phyloP scores from a whole-genome alignment of 92 coral and sea anemone genomes.

The Palythoa heliodiscus region DNA sequence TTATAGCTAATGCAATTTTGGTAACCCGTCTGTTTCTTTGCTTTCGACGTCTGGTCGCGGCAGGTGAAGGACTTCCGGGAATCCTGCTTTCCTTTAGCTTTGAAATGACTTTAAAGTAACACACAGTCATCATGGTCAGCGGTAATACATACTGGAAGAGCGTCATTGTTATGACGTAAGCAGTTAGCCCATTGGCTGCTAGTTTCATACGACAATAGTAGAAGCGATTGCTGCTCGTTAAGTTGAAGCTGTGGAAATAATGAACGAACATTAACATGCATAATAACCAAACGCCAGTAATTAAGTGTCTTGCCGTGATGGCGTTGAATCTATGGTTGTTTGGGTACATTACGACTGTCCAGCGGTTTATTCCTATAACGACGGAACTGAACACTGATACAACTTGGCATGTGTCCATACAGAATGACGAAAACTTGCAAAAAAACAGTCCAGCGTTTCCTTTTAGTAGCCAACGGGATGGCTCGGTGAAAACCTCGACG shows the following conservation, averaged over 20 bases:
- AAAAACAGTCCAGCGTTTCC: background rate
- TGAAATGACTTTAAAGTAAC: constrained; percentile 12
- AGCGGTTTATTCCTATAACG: constrained; percentile 21
- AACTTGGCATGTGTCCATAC: constrained; percentile 13
- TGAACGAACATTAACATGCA: constrained; percentile 17
- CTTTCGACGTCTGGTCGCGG: background rate
- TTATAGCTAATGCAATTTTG: constrained; percentile 22
- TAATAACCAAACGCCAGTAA: background rate
- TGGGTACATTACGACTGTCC: background rate
- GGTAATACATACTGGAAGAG: constrained; percentile 23
- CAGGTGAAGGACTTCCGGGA: constrained; percentile 8
- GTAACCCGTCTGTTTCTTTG: constrained; percentile 20
- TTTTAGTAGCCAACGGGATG: constrained; percentile 9
- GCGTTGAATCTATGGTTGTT: background rate
- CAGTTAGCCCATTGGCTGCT: background rate
- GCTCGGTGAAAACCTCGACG: constrained; percentile 22
- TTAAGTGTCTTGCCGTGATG: background rate
- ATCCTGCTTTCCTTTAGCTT: background rate
- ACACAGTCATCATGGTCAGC: constrained; percentile 8
- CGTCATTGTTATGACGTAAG: constrained; percentile 23
- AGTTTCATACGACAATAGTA: background rate
- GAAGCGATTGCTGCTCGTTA: background rate
- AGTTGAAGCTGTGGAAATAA: constrained; percentile 18
- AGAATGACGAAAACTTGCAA: constrained; percentile 13
- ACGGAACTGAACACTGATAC: constrained; percentile 28